Base-by-base conservation (phyloP, 1,140 invertebrate species). In the Manduca sexta region DNA sequence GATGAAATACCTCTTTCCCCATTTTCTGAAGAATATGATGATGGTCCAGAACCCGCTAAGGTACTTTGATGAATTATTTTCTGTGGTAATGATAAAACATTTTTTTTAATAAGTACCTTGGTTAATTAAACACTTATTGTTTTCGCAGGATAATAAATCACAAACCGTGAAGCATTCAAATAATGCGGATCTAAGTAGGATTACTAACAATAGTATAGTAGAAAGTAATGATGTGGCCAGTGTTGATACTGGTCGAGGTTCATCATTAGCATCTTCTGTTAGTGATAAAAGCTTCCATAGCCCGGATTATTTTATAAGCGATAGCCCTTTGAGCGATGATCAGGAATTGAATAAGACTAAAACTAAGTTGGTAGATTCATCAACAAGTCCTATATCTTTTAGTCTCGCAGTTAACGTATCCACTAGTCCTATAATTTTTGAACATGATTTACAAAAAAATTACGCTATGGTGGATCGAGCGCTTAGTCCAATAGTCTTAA, bases 181-280 rank as follows among this genome's bases (percentile, higher is more conserved):
- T 12, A 2, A 14, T 18, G 1, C 15, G 17, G 8, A 18, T 15
- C 16, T 16, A 3, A 40, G 6, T 40, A 40, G 3, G 18, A 69
- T 62, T 54, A 14, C 35, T 64, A 43, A 13, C 8, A 31, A 43
- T 43, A 14, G 4, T 12, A n/a, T 14, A 11, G 12, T 2, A 17
- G 38, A 45, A 16, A 13, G 55, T 52, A 75, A 67, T 68, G 78
- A 71, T 50, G 35, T 65, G 35, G 55, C 64, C n/a, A 81, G 70
- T 59, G 62, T 49, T 37, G 55, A 52, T 29, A 49, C 55, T 2
- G 71, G 74, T 13, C 30, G 60, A 8, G 69, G 69, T 10, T 74
- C 70, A 10, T 74, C 83, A 13, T 60, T 76, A 8, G 69, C 69
- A n/a, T 69, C 56, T 56, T 84, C 75, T 16, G 77, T 83, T 52